Evolutionary conservation across 2,113 vertebrate genomes (phyloP).

Genomic region (Lates calcarifer): DNA sequence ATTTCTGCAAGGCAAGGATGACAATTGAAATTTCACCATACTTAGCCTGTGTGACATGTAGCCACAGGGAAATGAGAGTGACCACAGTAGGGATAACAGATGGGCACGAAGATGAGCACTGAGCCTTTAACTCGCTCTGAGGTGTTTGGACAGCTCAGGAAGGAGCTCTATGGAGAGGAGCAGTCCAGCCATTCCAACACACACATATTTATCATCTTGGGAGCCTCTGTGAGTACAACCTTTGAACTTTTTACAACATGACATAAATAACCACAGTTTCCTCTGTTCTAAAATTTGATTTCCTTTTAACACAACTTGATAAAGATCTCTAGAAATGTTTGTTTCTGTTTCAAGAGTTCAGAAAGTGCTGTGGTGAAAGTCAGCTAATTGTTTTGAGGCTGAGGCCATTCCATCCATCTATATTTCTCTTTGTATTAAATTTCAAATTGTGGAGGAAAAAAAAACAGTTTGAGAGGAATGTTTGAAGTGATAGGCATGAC

Average conservation of each 20-base stretch:
- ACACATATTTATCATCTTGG: conserved; percentile 88
- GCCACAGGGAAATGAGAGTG: neutral
- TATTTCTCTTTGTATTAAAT: neutral
- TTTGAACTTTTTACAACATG: conserved; percentile 6
- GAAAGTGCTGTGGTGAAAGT: neutral
- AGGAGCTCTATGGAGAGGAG: conserved; percentile 85
- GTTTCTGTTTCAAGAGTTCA: neutral
- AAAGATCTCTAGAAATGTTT: neutral
- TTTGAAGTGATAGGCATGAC: neutral
- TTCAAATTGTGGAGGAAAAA: neutral
- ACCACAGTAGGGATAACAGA: conserved; percentile 8
- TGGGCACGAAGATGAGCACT: conserved; percentile 62
- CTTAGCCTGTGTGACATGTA: neutral
- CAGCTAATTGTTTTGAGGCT: neutral
- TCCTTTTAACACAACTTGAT: neutral
- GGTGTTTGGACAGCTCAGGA: conserved; percentile 86
- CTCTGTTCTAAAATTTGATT: neutral
- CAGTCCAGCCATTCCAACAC: conserved; percentile 76
- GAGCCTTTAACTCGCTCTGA: conserved; percentile 79
- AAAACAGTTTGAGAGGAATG: neutral
- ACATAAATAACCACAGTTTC: neutral
- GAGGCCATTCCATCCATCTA: rapidly evolving
- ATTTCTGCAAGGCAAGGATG: conserved; percentile 47
- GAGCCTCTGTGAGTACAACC: conserved; percentile 88
- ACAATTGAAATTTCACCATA: conserved; percentile 30